Percentiles rank a stretch among this genome's conserved stretches.
phyloP scores from a whole-genome alignment of 2,113 vertebrate species.

The Mionectes macconnelli region DNA sequence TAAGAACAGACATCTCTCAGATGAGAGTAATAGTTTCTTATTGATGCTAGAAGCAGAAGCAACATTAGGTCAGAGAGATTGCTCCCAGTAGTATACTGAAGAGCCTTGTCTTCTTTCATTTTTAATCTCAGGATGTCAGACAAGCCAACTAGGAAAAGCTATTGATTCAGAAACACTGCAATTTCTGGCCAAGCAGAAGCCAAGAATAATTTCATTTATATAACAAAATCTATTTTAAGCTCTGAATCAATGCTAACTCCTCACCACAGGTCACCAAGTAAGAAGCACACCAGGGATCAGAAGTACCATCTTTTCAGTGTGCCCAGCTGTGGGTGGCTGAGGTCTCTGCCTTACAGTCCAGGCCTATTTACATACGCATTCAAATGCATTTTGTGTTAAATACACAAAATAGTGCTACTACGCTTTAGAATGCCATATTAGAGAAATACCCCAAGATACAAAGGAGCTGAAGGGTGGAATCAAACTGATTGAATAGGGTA shows the following conservation, averaged over 20 bases:
- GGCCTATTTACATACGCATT: neutral
- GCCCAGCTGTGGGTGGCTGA: neutral
- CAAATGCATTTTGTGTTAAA: neutral
- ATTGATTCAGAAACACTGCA: conserved; percentile 16
- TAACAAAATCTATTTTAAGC: conserved; percentile 33
- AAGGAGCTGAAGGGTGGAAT: neutral
- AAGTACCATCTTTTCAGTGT: neutral
- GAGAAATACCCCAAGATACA: neutral
- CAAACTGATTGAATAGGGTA: neutral
- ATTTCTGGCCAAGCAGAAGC: neutral
- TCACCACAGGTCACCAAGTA: neutral
- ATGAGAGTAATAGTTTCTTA: neutral
- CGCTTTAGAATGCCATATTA: neutral
- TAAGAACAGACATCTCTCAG: neutral
- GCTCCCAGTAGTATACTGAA: neutral
- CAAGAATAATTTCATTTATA: conserved; percentile 36
- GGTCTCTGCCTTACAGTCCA: neutral
- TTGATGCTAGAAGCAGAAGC: neutral
- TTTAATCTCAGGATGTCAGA: conserved; percentile 34
- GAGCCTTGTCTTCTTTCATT: neutral
- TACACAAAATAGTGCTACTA: neutral
- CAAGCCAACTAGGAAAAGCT: neutral
- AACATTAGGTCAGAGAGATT: neutral
- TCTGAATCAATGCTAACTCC: conserved; percentile 3
- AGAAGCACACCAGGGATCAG: neutral